Evolutionary conservation across 2,113 vertebrate species (phyloP), one percentile per base, ranked within the genome.

Genomic region (Mugil cephalus): DNA sequence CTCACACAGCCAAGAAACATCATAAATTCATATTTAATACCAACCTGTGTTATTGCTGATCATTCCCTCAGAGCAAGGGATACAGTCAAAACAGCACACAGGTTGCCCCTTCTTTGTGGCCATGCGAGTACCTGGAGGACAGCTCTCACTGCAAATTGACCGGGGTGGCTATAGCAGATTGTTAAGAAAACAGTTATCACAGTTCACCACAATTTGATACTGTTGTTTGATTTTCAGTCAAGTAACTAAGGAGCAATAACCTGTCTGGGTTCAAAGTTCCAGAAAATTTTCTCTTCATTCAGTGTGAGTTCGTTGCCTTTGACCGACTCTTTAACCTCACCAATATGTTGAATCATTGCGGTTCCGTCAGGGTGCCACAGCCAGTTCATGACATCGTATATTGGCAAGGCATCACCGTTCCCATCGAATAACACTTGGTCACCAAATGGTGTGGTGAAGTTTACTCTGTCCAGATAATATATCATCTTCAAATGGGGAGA

Each of bases 81-180:
- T 86, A 51, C 93, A 95, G 60, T 95, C 92, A 67, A 94, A 96
- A 80, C 94, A 95, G 62, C 94, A 95, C 15, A 82, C 60, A 1
- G 93, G 92, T 53, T 95, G 67, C 7, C 93, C 91, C 4, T 94
- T 93, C 21, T 63, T 87, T 73, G 87, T 89, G 18, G 91, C 93
- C 60, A 89, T 91, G 21, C 85, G 66, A 6, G 91, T 93, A 10
- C 94, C 94, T 12, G 92, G 89, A 39, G 64, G 83, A 56, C 95
- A 95, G 24, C 87, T 84, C 15, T 94, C 83, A 42, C 93, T 94
- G 62, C 94, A 95, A 18, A 94, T 83, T 7, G 93, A 95, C 1
- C 24, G 68, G 0, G 91, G 93, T 6, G 83, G 80, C 95, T 95
- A 4, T 11, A 17, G 7, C 2, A 30, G 24, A 30, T 30, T 30